Conservation (phyloP, 2,797 vertebrate genomes). For the Sternotherus odoratus region DNA sequence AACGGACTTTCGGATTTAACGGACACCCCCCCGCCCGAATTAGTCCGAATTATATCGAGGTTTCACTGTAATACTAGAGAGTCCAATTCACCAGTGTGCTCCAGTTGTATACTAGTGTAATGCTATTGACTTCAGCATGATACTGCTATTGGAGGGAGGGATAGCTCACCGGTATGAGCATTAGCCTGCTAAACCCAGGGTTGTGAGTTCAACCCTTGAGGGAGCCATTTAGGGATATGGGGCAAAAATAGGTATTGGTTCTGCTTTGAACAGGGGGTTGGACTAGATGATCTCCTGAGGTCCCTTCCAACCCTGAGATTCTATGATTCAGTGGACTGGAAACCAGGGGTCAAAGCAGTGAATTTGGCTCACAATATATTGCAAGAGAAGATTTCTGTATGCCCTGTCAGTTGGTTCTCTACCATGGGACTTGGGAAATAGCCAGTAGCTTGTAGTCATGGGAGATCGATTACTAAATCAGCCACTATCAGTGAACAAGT, state of each 20-base stretch:
- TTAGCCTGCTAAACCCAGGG: too few relatives aligned
- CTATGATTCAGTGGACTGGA: neutral
- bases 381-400: neutral
- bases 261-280: too few relatives aligned
- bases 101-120: neutral
- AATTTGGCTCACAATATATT: neutral
- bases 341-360: neutral
- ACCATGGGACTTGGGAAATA: neutral
- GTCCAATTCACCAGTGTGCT: neutral
- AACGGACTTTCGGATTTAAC: too few relatives aligned
- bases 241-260: too few relatives aligned
- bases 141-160: too few relatives aligned
- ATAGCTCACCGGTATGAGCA: too few relatives aligned
- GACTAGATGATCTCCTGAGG: too few relatives aligned
- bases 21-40: too few relatives aligned
- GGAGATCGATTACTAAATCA: neutral
- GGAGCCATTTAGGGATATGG: too few relatives aligned
- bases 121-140: conserved; percentile 7
- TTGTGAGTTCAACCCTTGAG: too few relatives aligned
- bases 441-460: neutral
- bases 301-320: too few relatives aligned
- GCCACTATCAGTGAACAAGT: neutral
- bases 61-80: neutral
- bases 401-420: neutral
- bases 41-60: too few relatives aligned